phyloP scores from a whole-genome alignment of 2,113 vertebrate genomes.

The Sturnira hondurensis region DNA sequence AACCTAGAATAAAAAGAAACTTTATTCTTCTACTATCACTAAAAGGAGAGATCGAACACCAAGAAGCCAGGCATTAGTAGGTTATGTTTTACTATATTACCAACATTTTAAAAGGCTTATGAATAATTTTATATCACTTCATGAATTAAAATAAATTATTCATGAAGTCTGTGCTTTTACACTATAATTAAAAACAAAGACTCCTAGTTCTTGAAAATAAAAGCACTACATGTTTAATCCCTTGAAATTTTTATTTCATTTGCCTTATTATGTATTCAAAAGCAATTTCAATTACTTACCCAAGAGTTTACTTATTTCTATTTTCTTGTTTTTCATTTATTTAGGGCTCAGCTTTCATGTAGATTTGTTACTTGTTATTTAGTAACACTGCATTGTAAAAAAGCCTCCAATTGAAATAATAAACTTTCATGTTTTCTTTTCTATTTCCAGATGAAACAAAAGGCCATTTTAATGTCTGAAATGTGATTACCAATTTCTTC shows the following conservation, averaged over 20 bases:
- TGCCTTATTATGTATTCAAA: not conserved
- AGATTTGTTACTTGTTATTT: not conserved
- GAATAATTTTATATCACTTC: not conserved
- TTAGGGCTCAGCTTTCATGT: not conserved
- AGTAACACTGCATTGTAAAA: not conserved
- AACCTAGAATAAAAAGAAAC: not conserved
- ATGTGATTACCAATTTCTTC: not conserved
- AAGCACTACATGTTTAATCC: not conserved
- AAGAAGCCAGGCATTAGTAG: not conserved
- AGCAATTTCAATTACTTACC: not conserved
- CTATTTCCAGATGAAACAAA: not conserved
- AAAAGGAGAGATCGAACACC: not conserved
- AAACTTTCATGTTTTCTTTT: not conserved
- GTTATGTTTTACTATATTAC: not conserved
- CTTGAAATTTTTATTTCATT: not conserved
- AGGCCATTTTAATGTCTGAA: not conserved
- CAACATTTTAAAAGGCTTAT: not conserved
- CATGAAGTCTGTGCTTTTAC: not conserved
- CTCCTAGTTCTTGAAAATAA: not conserved
- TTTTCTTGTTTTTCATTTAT: constrained; percentile 29
- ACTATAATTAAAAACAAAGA: not conserved
- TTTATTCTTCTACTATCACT: not conserved
- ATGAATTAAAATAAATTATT: not conserved
- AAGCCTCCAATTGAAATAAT: not conserved
- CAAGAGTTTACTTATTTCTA: not conserved